These are phyloP conservation scores for Metaphire vulgaris DNA, from an alignment of 1,140 invertebrate genomes.

Conservation along the genomic window DNA sequence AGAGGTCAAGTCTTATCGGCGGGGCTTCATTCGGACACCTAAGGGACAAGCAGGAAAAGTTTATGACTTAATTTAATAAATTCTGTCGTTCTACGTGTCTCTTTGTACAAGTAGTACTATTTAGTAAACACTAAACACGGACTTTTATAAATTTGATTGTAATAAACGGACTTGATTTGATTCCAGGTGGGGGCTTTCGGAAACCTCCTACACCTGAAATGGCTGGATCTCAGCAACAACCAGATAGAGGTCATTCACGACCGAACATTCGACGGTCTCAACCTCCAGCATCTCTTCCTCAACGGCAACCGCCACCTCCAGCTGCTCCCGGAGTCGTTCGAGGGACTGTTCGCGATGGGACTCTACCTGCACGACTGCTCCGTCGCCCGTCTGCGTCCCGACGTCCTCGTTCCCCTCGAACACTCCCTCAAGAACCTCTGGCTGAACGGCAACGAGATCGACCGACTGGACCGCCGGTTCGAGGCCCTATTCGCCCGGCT, in stretches of 20 bases:
- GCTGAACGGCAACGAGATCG: constrained; percentile 47
- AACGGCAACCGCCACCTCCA: constrained; percentile 46
- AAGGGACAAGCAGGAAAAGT: too few relatives aligned
- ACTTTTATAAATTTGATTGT: too few relatives aligned
- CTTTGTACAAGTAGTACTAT: too few relatives aligned
- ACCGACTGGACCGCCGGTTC: constrained; percentile 39
- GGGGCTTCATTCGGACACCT: too few relatives aligned
- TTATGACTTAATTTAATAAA: too few relatives aligned
- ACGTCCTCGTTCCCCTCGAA: constrained; percentile 43
- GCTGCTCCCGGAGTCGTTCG: constrained; percentile 41
- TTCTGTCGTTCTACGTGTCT: too few relatives aligned
- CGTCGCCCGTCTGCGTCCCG: constrained; percentile 38
- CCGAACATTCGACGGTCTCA: constrained; percentile 46
- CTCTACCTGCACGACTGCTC: constrained; percentile 47
- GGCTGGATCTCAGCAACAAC: constrained; percentile 49
- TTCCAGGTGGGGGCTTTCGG: constrained; percentile 45
- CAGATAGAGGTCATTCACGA: constrained; percentile 42
- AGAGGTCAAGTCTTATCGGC: too few relatives aligned
- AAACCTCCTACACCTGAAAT: constrained; percentile 43
- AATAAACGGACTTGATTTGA: too few relatives aligned
- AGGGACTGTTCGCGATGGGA: constrained; percentile 42
- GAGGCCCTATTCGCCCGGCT: constrained; percentile 40
- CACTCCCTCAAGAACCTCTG: constrained; percentile 42
- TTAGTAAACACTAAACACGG: too few relatives aligned
- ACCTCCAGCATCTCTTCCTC: constrained; percentile 46